Evolutionary conservation across 2,113 vertebrate genomes (phyloP).

Genomic region (Micronycteris hirsuta): DNA sequence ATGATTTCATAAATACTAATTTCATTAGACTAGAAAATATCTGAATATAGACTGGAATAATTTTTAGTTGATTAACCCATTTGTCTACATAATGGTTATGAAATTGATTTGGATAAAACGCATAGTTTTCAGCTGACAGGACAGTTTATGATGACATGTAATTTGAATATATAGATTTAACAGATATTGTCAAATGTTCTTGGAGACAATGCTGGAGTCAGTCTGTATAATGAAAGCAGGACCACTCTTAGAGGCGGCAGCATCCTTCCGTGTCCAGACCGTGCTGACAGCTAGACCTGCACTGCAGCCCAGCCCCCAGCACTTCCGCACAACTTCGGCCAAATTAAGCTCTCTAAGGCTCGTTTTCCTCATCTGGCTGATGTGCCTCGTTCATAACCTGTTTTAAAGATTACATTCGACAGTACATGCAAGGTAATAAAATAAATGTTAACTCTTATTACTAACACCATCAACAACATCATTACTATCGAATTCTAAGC

Average conservation of each 20-base stretch:
- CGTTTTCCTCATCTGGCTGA: not conserved
- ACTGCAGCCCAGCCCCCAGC: not conserved
- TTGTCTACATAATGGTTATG: not conserved
- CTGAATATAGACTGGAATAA: not conserved
- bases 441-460: not conserved
- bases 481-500: not conserved
- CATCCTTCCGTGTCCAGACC: rapidly evolving
- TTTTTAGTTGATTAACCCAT: not conserved
- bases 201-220: not conserved
- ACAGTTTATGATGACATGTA: not conserved
- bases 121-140: not conserved
- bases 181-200: not conserved
- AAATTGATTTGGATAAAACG: not conserved
- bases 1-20: not conserved
- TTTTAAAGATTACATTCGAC: not conserved
- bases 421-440: not conserved
- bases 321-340: not conserved
- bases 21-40: not conserved
- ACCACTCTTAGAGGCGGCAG: not conserved
- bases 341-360: not conserved
- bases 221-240: not conserved
- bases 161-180: not conserved
- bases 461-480: not conserved
- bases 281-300: not conserved
- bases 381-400: not conserved